phyloP scores from a whole-genome alignment of 2,888 invertebrate species.

The Marasmarcha lunaedactyla region DNA sequence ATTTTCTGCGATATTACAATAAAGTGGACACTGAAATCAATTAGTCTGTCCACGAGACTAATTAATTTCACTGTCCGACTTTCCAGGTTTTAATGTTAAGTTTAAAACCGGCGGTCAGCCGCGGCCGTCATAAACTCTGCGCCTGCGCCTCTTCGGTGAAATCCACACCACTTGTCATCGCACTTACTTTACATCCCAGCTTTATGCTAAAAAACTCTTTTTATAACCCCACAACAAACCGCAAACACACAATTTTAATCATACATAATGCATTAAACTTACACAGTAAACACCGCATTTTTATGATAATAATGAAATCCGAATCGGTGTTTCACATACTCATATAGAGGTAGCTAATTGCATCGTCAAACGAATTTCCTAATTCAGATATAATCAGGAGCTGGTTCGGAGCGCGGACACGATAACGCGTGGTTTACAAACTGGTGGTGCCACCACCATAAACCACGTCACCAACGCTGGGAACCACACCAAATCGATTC shows the following conservation, averaged over 20 bases:
- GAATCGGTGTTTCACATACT: slow-evolving; percentile 52
- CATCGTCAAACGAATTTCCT: slow-evolving; percentile 51
- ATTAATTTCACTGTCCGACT: too few species aligned
- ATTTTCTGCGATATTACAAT: too few species aligned
- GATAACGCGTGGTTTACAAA: slow-evolving; percentile 50
- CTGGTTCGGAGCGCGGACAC: slow-evolving; percentile 42
- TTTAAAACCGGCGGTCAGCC: too few species aligned
- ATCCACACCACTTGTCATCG: slow-evolving; percentile 53
- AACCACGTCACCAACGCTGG: slow-evolving; percentile 62
- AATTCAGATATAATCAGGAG: slow-evolving; percentile 63
- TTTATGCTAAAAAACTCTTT: slow-evolving; percentile 34
- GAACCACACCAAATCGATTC: slow-evolving; percentile 66
- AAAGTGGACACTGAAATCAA: too few species aligned
- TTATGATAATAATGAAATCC: slow-evolving; percentile 7
- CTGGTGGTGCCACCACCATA: slow-evolving; percentile 38
- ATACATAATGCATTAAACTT: neutral
- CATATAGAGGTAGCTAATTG: slow-evolving; percentile 44
- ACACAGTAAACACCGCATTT: neutral
- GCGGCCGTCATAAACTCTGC: slow-evolving; percentile 31
- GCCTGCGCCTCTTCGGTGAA: slow-evolving; percentile 33
- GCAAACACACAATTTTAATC: slow-evolving; percentile 5
- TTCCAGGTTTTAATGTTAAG: too few species aligned
- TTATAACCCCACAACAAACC: slow-evolving; percentile 25
- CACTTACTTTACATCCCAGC: slow-evolving; percentile 37
- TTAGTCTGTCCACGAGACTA: too few species aligned